Conservation (phyloP, 2,888 invertebrate genomes). For the Folsomia manolachei region DNA sequence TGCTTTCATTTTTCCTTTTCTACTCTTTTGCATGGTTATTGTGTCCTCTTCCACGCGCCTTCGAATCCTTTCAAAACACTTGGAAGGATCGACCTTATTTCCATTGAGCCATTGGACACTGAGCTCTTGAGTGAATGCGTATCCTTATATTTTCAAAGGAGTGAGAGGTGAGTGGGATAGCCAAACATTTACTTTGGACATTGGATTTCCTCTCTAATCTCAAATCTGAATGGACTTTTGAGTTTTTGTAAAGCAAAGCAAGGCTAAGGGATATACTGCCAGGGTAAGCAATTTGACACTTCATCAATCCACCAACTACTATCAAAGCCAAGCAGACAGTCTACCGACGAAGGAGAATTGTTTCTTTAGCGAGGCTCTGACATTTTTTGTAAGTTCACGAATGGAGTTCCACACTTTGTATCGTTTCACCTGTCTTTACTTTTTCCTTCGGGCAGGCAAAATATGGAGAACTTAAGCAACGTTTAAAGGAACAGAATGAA, state of each 20-base stretch:
- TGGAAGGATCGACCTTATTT: not conserved
- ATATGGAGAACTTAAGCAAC: not conserved
- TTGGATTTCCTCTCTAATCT: not conserved
- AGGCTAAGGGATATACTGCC: too few species aligned
- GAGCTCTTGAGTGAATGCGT: not conserved
- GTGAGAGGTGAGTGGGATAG: not conserved
- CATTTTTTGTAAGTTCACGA: too few species aligned
- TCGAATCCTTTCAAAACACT: not conserved
- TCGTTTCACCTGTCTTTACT: not conserved
- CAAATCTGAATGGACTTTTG: not conserved
- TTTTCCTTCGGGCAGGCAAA: not conserved
- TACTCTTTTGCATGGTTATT: not conserved
- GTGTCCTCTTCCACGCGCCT: not conserved
- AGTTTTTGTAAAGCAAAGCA: not conserved
- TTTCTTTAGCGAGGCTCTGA: too few species aligned
- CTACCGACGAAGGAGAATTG: too few species aligned
- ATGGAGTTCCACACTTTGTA: too few species aligned
- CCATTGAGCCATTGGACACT: too few species aligned
- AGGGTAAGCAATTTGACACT: slow-evolving; percentile 4
- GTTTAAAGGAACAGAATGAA: not conserved
- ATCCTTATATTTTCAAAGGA: not conserved
- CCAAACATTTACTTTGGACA: slow-evolving; percentile 9
- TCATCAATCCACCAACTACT: not conserved
- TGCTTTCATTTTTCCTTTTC: not conserved
- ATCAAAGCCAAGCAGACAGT: not conserved